Base-by-base conservation (phyloP, 2,888 invertebrate genomes). In the Coenonympha glycerion region DNA sequence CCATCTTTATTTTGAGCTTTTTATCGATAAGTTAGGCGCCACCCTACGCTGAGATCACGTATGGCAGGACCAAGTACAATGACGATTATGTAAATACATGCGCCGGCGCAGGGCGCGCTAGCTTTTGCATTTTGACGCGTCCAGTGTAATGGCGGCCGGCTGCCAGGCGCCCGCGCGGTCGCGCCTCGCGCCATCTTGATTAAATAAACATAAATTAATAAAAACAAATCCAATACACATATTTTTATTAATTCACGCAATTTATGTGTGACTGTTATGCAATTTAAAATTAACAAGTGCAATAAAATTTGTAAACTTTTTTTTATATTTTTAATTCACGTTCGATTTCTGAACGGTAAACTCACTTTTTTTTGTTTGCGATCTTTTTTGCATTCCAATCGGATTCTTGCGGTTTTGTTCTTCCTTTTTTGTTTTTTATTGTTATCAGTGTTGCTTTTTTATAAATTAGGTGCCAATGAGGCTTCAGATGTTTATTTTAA, bases 101-200 rank as follows among this genome's bases (percentile, higher is more conserved):
- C 76, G 78, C 73, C 56, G 58, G 68, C 75, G 79, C 77, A 65
- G 65, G 55, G 60, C 62, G 61, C 57, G 60, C 53, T 58, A 59
- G 65, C 63, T 65, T 65, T 64, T 66, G 68, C 66, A 66, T 66
- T 59, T 66, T 52, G 63, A 60, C 63, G 59, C 63, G 63, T 60
- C 63, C 81, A 86, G 85, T 85, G 78, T 76, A 74, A 85, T 84
- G 85, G 83, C 84, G 79, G 64, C 71, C 70, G 76, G 63, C 69
- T 59, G 69, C 54, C 67, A 62, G 68, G 68, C 79, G 75, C 69
- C 69, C 78, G 84, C 75, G 79, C 78, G 69, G 63, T 65, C 63
- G 67, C 69, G 67, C 63, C 64, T 53, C 60, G 65, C 47, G 44
- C 42, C 42, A 16, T 36, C 33, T 44, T 42, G 39, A 49, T 53